phyloP scores from a whole-genome alignment of 2,113 vertebrate genomes.

The Alaudala cheleensis region DNA sequence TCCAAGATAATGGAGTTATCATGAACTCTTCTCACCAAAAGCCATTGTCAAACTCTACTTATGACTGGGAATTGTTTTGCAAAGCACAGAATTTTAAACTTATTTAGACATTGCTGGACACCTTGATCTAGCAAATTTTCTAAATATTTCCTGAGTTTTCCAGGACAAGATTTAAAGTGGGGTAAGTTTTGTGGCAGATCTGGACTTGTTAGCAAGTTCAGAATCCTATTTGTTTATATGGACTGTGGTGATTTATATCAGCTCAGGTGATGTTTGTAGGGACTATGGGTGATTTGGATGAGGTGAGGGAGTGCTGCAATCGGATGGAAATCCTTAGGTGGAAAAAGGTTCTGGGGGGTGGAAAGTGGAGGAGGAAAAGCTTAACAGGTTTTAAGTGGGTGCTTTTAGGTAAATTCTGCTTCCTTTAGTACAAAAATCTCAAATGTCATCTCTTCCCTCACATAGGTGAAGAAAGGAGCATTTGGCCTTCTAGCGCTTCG shows the following conservation, averaged over 20 bases:
- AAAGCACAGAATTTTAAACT: background rate
- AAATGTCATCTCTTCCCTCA: background rate
- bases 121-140: background rate
- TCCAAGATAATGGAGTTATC: background rate
- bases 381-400: background rate
- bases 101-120: background rate
- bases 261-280: background rate
- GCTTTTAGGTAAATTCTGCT: background rate
- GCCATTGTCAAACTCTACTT: background rate
- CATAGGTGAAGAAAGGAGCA: background rate
- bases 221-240: background rate
- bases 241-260: background rate
- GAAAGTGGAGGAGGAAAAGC: background rate
- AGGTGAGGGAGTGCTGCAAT: background rate
- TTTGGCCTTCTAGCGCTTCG: background rate
- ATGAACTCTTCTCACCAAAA: background rate
- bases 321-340: background rate
- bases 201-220: background rate
- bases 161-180: background rate
- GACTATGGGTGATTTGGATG: accelerated
- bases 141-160: background rate
- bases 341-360: background rate
- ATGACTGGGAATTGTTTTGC: background rate
- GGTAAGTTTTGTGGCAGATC: background rate
- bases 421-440: background rate